Percentiles rank a stretch among this genome's conserved stretches.
Evolutionary conservation across 2,797 vertebrate species (phyloP).

Genomic region (Schizothorax lantsangensis): DNA sequence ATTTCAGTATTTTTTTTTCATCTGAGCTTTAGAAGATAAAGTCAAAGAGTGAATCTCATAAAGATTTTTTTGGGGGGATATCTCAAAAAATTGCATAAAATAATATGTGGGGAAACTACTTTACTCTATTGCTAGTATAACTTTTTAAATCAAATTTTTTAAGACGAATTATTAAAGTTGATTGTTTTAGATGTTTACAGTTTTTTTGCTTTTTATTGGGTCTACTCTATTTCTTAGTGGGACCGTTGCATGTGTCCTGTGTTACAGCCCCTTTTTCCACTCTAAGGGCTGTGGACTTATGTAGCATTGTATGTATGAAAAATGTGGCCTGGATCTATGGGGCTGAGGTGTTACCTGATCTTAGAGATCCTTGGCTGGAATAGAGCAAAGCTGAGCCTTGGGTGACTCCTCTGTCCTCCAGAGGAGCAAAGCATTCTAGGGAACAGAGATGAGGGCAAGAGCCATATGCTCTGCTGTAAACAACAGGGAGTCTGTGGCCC

Average conservation of each 20-base stretch:
- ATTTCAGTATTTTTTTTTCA: neutral
- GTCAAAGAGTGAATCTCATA: neutral
- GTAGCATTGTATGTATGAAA: too few species aligned
- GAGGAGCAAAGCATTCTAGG: constrained; percentile 42
- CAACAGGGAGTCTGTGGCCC: constrained; percentile 51
- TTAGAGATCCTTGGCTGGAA: constrained; percentile 45
- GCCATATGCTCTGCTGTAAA: constrained; percentile 56
- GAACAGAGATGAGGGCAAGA: constrained; percentile 17
- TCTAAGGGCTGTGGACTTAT: too few species aligned
- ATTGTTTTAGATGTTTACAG: neutral
- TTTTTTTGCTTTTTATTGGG: neutral
- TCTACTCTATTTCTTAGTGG: constrained; percentile 36
- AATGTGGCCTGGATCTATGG: constrained; percentile 45
- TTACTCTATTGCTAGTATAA: too few species aligned
- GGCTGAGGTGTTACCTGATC: constrained; percentile 56
- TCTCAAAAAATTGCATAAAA: neutral
- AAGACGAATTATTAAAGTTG: neutral
- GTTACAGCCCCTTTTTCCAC: constrained; percentile 38
- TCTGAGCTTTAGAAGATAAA: neutral
- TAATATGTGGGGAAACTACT: neutral
- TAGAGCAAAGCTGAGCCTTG: constrained; percentile 43
- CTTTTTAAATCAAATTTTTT: neutral
- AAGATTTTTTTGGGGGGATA: neutral
- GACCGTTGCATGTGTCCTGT: constrained; percentile 21
- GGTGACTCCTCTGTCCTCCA: constrained; percentile 35